Percentiles rank a stretch among this genome's conserved stretches.
Evolutionary conservation across 2,888 invertebrate species (phyloP).

Genomic region (Cremastobaeus sp.): DNA sequence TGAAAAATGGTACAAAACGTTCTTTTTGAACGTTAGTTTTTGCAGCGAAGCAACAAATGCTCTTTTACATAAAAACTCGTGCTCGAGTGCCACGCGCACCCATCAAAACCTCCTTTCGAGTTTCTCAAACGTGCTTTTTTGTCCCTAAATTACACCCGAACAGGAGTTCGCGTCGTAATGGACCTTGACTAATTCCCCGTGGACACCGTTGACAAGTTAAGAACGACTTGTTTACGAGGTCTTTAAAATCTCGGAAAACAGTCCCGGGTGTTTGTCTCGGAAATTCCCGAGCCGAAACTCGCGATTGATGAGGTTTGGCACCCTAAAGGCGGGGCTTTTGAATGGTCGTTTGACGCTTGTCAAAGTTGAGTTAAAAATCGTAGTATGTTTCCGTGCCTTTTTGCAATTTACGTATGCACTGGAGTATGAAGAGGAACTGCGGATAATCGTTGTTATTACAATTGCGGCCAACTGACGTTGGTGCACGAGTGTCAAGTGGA

Average conservation of each 20-base stretch:
- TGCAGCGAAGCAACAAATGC: too few species aligned
- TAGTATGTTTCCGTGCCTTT: background rate
- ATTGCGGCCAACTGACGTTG: constrained; percentile 42
- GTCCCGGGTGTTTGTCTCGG: background rate
- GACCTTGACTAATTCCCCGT: constrained; percentile 11
- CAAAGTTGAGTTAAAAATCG: background rate
- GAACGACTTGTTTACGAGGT: background rate
- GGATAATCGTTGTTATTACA: constrained; percentile 46
- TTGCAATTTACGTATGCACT: background rate
- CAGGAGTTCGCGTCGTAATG: constrained; percentile 2
- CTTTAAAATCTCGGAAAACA: background rate
- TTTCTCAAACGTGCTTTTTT: background rate
- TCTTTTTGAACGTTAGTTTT: too few species aligned
- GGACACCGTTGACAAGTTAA: background rate
- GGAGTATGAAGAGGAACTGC: constrained; percentile 26
- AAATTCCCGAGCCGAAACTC: background rate
- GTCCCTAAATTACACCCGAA: constrained; percentile 13
- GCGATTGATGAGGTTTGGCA: too few species aligned
- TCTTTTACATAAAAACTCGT: too few species aligned
- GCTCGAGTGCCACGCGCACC: constrained; percentile 14
- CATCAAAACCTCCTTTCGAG: constrained; percentile 5
- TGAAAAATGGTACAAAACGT: too few species aligned
- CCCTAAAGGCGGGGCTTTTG: too few species aligned
- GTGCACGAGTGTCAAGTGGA: constrained; percentile 48
- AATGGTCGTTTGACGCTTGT: background rate